These are phyloP conservation scores for Pammene aurita DNA, from an alignment of 2,888 invertebrate genomes.

Conservation along the genomic window DNA sequence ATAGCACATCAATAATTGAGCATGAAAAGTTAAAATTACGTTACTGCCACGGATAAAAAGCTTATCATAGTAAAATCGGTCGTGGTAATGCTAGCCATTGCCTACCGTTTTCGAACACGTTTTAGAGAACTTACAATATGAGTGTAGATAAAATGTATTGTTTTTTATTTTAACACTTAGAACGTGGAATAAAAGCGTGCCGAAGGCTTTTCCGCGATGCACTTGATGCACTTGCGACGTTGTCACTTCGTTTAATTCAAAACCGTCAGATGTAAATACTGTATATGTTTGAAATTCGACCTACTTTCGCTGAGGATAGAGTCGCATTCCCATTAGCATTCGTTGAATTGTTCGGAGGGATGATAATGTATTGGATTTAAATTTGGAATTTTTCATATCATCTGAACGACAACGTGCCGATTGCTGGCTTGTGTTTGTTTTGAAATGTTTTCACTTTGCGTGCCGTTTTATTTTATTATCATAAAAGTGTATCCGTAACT, in stretches of 20 bases:
- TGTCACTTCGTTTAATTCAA: not conserved
- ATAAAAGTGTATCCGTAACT: not conserved
- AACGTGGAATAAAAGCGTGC: slow-evolving; percentile 15
- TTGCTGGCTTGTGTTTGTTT: slow-evolving; percentile 11
- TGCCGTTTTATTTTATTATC: slow-evolving; percentile 13
- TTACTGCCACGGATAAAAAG: too few species aligned
- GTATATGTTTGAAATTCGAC: not conserved
- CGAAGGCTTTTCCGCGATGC: slow-evolving; percentile 18
- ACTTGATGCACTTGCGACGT: slow-evolving; percentile 1
- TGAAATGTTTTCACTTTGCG: slow-evolving; percentile 27
- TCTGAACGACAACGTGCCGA: slow-evolving; percentile 5
- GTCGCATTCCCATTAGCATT: not conserved
- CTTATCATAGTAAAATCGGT: too few species aligned
- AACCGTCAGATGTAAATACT: not conserved
- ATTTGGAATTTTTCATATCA: not conserved
- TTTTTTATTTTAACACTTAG: not conserved
- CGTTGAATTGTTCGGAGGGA: not conserved
- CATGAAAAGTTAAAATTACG: too few species aligned
- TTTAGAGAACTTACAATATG: too few species aligned
- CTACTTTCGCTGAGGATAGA: not conserved
- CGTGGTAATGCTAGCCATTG: too few species aligned
- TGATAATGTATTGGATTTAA: slow-evolving; percentile 1
- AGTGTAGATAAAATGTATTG: not conserved
- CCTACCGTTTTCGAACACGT: too few species aligned
- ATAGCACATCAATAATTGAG: too few species aligned